A percentile compares a stretch with the other conserved stretches of the same genome.
These are phyloP conservation scores for Psittacula cyanocephala DNA, from an alignment of 2,113 vertebrate species.

Conservation along the genomic window DNA sequence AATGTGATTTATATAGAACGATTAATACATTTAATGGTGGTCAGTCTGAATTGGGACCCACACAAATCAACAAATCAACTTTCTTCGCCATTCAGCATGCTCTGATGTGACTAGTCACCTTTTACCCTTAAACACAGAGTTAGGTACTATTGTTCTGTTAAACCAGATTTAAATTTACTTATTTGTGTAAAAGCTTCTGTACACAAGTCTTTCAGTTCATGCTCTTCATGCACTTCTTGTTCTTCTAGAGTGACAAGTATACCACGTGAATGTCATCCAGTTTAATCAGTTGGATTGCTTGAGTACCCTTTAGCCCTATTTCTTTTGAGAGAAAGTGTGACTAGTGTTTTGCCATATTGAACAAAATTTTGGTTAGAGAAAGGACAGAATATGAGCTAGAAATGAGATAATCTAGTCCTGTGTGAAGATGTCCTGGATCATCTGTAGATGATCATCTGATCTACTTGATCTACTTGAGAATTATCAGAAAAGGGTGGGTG, in stretches of 20 bases:
- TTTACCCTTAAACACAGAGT: not conserved
- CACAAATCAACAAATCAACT: not conserved
- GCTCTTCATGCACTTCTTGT: not conserved
- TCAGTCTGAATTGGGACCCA: not conserved
- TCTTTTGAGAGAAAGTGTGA: not conserved
- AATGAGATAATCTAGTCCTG: not conserved
- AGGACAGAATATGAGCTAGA: not conserved
- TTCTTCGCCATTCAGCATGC: not conserved
- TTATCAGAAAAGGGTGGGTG: not conserved
- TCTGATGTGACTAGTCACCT: not conserved
- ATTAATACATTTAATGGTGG: not conserved
- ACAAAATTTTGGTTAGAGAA: not conserved
- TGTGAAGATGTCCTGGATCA: slow-evolving; percentile 27
- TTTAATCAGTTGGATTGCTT: not conserved
- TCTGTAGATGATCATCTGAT: not conserved
- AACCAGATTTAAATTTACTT: not conserved
- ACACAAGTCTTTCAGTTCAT: rapidly evolving
- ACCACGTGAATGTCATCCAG: not conserved
- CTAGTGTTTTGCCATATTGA: not conserved
- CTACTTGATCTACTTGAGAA: not conserved
- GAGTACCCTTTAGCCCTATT: not conserved
- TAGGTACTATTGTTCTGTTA: not conserved
- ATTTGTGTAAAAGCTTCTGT: not conserved
- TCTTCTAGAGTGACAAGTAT: not conserved
- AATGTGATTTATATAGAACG: not conserved